Percentiles rank a stretch among this genome's conserved stretches.
Evolutionary conservation across 2,888 invertebrate genomes (phyloP).

Genomic region (Drosophila austrosaltans): DNA sequence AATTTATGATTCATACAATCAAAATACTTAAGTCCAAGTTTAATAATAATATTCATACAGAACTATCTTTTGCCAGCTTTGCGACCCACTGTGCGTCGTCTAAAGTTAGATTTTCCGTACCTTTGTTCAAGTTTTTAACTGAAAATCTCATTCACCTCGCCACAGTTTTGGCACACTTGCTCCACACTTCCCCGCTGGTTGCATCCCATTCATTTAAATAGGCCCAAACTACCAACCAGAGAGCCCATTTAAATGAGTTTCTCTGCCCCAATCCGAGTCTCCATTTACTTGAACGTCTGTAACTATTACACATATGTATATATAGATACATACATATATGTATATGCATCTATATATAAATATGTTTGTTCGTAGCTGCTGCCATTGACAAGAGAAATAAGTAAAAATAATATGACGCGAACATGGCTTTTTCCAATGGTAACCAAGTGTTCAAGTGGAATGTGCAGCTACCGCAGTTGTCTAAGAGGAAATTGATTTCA

Average conservation of each 20-base stretch:
- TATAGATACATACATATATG: background rate
- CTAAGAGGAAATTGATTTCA: constrained; percentile 66
- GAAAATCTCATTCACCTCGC: background rate
- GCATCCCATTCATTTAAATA: constrained; percentile 41
- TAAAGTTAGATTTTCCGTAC: constrained; percentile 1
- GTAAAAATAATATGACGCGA: constrained; percentile 18
- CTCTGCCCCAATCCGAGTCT: constrained; percentile 21
- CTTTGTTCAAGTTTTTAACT: constrained; percentile 10
- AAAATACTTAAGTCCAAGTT: background rate
- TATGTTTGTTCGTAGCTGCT: constrained; percentile 7
- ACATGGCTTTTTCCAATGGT: constrained; percentile 55
- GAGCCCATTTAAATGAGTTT: constrained; percentile 62
- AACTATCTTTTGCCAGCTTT: background rate
- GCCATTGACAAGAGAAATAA: constrained; percentile 1
- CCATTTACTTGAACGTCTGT: constrained; percentile 17
- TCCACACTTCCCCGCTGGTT: background rate
- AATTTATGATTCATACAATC: no score
- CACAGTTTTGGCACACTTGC: background rate
- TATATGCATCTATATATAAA: constrained; percentile 19
- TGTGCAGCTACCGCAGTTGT: constrained; percentile 56
- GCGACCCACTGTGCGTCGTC: background rate
- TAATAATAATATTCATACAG: no score
- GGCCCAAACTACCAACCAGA: constrained; percentile 31
- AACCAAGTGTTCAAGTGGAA: constrained; percentile 64
- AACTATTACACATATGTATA: constrained; percentile 1